Percentiles rank a stretch among this genome's conserved stretches.
These are phyloP conservation scores for Nemoura dubitans DNA, from an alignment of 2,888 invertebrate species.

Conservation along the genomic window DNA sequence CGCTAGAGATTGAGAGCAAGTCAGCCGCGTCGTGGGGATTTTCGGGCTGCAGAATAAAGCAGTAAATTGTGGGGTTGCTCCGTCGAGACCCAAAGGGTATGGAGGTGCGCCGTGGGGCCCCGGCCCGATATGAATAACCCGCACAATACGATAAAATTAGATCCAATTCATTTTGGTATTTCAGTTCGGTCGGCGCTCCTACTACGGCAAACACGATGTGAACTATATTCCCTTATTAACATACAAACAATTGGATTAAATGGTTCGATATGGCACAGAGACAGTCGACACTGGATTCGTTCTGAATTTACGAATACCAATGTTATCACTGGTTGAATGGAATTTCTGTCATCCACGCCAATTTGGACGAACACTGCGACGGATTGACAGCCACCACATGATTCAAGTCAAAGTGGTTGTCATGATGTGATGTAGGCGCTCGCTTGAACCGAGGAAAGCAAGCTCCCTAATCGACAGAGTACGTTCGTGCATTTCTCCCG, in stretches of 20 bases:
- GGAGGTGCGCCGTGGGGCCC: not conserved
- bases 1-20: slow-evolving; percentile 33
- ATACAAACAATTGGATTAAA: not conserved
- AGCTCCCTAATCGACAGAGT: not conserved
- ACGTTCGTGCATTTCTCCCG: not conserved
- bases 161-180: slow-evolving; percentile 36
- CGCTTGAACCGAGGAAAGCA: not conserved
- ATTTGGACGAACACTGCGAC: not conserved
- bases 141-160: slow-evolving; percentile 41
- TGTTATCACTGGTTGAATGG: not conserved
- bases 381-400: not conserved
- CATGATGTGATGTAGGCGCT: not conserved
- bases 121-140: slow-evolving; percentile 21
- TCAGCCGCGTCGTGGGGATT: slow-evolving; percentile 9
- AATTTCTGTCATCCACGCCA: not conserved
- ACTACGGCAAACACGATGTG: not conserved
- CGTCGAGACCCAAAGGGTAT: slow-evolving; percentile 32
- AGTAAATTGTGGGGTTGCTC: slow-evolving; percentile 37
- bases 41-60: slow-evolving; percentile 32
- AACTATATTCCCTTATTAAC: not conserved
- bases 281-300: not conserved
- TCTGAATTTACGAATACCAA: not conserved
- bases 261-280: not conserved
- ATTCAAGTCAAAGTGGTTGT: not conserved
- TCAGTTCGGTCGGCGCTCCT: slow-evolving; percentile 18